phyloP scores from a whole-genome alignment of 2,888 invertebrate genomes.

The Ophraella communa region DNA sequence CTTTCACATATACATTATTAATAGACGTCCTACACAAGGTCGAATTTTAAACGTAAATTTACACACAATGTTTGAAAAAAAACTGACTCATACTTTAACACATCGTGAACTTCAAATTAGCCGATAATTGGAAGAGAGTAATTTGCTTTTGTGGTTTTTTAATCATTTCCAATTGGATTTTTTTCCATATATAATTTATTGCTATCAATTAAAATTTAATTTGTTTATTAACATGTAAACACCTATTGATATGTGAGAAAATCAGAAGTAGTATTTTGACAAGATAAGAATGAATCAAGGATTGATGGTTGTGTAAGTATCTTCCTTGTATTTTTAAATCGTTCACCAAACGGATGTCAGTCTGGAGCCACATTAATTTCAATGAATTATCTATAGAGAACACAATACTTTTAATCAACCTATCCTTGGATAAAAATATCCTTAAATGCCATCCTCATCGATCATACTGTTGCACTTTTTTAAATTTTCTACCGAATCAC shows the following conservation, averaged over 20 bases:
- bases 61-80: not conserved
- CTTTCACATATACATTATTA: not conserved
- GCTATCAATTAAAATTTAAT: not conserved
- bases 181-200: not conserved
- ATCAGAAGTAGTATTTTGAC: not conserved
- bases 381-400: too few species aligned
- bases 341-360: too few species aligned
- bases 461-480: too few species aligned
- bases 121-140: not conserved
- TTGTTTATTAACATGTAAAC: not conserved
- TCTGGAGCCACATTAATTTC: too few species aligned
- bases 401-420: too few species aligned
- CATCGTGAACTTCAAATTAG: not conserved
- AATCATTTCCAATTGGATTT: not conserved
- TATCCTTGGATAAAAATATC: too few species aligned
- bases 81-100: not conserved
- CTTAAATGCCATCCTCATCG: too few species aligned
- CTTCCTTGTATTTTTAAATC: not conserved
- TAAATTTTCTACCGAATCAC: too few species aligned
- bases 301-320: not conserved
- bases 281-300: not conserved
- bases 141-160: not conserved
- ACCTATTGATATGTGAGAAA: not conserved
- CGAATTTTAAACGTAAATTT: not conserved
- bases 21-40: constrained; percentile 2